These are phyloP conservation scores for Phymastichus coffea DNA, from an alignment of 1,140 invertebrate species.

Conservation along the genomic window DNA sequence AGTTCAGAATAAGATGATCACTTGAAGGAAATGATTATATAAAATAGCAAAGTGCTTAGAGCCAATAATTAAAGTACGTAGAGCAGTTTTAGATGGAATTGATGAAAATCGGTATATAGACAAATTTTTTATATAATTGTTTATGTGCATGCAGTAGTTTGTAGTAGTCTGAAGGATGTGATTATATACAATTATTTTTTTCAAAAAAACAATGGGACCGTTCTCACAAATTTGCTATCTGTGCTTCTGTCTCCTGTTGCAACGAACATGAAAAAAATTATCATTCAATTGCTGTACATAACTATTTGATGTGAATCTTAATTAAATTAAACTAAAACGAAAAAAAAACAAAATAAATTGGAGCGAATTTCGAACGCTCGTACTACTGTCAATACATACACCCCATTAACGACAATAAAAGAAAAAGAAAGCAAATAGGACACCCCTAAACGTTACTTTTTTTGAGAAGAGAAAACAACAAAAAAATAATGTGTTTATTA, in stretches of 20 bases:
- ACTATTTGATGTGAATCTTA: not conserved
- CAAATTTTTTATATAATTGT: too few relatives aligned
- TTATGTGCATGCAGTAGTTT: not conserved
- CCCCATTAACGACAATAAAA: constrained; percentile 27
- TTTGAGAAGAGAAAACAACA: constrained; percentile 21
- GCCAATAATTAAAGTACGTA: not conserved
- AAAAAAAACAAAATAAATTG: not conserved
- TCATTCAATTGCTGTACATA: constrained; percentile 14
- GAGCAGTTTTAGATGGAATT: not conserved
- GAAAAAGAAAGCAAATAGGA: constrained; percentile 37
- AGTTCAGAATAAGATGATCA: too few relatives aligned
- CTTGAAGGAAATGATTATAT: too few relatives aligned
- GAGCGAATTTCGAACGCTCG: not conserved
- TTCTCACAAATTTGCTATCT: not conserved
- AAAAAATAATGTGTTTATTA: constrained; percentile 32
- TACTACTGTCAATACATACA: constrained; percentile 13
- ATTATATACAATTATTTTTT: constrained; percentile 3
- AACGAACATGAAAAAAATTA: not conserved
- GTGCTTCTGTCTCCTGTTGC: not conserved
- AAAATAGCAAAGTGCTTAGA: too few relatives aligned
- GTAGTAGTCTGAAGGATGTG: too few relatives aligned
- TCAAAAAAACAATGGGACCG: not conserved
- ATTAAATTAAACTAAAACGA: not conserved
- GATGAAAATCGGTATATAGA: too few relatives aligned
- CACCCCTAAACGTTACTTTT: constrained; percentile 40